These are phyloP conservation scores for Botia almorhae DNA, from an alignment of 2,797 vertebrate genomes.

Conservation along the genomic window DNA sequence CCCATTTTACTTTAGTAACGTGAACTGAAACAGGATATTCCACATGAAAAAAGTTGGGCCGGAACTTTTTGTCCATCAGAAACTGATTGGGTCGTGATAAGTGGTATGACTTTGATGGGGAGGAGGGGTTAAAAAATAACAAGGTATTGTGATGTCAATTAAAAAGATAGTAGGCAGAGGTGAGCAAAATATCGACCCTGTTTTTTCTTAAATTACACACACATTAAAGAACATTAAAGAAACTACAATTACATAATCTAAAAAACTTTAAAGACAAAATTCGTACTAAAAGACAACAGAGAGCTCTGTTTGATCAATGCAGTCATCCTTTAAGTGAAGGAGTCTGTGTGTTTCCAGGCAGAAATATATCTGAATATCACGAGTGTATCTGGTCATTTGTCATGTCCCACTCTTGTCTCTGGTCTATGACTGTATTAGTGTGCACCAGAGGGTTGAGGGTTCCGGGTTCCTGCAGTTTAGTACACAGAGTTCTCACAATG, in stretches of 20 bases:
- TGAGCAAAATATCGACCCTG: too few species aligned
- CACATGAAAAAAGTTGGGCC: not conserved
- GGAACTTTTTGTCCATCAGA: not conserved
- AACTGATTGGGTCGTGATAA: not conserved
- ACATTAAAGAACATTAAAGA: too few species aligned
- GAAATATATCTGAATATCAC: not conserved
- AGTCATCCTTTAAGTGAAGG: not conserved
- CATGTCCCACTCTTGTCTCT: slow-evolving; percentile 21
- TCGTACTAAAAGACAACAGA: too few species aligned
- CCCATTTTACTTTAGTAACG: slow-evolving; percentile 7
- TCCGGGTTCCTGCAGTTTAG: slow-evolving; percentile 16
- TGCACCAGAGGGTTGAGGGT: slow-evolving; percentile 9
- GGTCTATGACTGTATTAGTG: slow-evolving; percentile 33
- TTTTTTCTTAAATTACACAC: too few species aligned
- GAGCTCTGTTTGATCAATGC: not conserved
- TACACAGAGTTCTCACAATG: slow-evolving; percentile 27
- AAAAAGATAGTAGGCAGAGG: not conserved
- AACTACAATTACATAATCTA: too few species aligned
- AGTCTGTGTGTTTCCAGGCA: not conserved
- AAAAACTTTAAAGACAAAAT: too few species aligned
- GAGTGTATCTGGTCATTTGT: slow-evolving; percentile 33
- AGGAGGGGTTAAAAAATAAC: not conserved
- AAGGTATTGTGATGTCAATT: not conserved
- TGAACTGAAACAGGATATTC: not conserved
- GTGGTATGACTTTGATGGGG: not conserved